phyloP scores from a whole-genome alignment of 2,797 vertebrate species.

The Cyprinodon diabolis region DNA sequence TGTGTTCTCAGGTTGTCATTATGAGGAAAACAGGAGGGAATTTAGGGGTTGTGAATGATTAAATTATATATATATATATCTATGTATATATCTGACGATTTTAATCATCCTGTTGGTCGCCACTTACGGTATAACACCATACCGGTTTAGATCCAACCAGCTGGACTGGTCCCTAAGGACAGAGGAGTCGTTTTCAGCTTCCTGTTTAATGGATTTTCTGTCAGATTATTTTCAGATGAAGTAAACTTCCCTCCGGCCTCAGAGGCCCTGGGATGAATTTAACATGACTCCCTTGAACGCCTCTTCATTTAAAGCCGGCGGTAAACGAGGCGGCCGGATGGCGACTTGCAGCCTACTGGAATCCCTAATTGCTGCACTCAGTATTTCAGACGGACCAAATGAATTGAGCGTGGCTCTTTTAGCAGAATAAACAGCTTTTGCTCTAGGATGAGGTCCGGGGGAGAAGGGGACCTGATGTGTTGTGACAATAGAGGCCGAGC shows the following conservation, averaged over 20 bases:
- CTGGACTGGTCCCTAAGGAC: neutral
- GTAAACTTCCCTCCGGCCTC: too few species aligned
- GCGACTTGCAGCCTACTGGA: slow-evolving; percentile 10
- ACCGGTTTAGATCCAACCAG: neutral
- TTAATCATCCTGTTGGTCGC: too few species aligned
- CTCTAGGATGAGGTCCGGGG: slow-evolving; percentile 63
- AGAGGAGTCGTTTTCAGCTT: too few species aligned
- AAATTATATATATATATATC: too few species aligned
- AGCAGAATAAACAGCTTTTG: slow-evolving; percentile 72
- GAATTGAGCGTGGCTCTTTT: slow-evolving; percentile 63
- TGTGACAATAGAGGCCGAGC: slow-evolving; percentile 61
- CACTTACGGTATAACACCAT: too few species aligned
- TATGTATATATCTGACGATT: too few species aligned
- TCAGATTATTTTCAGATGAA: too few species aligned
- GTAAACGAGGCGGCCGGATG: neutral
- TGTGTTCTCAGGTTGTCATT: too few species aligned
- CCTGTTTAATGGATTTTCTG: too few species aligned
- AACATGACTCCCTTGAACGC: slow-evolving; percentile 4
- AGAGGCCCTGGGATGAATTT: too few species aligned
- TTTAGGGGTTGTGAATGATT: too few species aligned
- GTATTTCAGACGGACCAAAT: slow-evolving; percentile 70
- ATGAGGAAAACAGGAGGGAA: too few species aligned
- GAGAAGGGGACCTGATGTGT: slow-evolving; percentile 59
- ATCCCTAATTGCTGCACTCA: slow-evolving; percentile 40
- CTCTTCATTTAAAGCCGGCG: slow-evolving; percentile 13